phyloP scores from a whole-genome alignment of 2,888 invertebrate species.

The Limnephilus marmoratus region DNA sequence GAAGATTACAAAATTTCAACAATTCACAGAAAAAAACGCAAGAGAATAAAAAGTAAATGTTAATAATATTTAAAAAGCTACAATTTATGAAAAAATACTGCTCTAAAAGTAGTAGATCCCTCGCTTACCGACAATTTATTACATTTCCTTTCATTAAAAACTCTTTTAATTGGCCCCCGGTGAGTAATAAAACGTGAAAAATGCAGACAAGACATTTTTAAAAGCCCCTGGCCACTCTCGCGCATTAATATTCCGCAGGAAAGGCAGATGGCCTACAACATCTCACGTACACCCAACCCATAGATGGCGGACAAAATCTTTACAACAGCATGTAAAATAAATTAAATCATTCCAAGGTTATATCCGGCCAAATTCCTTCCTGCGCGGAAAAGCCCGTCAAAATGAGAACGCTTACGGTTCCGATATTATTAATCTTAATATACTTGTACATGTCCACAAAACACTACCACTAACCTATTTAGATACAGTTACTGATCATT shows the following conservation, averaged over 20 bases:
- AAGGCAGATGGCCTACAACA: conserved; percentile 11
- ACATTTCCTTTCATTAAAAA: conserved; percentile 32
- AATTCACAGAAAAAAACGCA: too few species aligned
- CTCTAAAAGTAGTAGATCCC: not conserved
- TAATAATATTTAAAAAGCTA: not conserved
- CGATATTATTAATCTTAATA: not conserved
- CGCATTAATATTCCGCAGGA: conserved; percentile 5
- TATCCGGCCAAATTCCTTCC: conserved; percentile 37
- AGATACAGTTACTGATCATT: too few species aligned
- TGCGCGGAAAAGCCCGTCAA: conserved; percentile 22
- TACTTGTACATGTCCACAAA: too few species aligned
- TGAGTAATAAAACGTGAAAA: conserved; percentile 36
- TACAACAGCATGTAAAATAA: conserved; percentile 42
- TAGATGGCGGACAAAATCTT: conserved; percentile 31
- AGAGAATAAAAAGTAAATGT: not conserved
- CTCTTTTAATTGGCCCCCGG: conserved; percentile 40
- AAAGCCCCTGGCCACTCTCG: not conserved
- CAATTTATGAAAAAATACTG: conserved; percentile 24
- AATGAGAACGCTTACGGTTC: conserved; percentile 16
- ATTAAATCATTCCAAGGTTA: conserved; percentile 26
- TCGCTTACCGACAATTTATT: conserved; percentile 13
- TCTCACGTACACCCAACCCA: conserved; percentile 10
- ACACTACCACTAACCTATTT: too few species aligned
- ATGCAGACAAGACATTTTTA: conserved; percentile 36
- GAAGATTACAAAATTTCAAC: too few species aligned